Base-by-base conservation (phyloP, 2,113 vertebrate genomes). In the Etia nguti region DNA sequence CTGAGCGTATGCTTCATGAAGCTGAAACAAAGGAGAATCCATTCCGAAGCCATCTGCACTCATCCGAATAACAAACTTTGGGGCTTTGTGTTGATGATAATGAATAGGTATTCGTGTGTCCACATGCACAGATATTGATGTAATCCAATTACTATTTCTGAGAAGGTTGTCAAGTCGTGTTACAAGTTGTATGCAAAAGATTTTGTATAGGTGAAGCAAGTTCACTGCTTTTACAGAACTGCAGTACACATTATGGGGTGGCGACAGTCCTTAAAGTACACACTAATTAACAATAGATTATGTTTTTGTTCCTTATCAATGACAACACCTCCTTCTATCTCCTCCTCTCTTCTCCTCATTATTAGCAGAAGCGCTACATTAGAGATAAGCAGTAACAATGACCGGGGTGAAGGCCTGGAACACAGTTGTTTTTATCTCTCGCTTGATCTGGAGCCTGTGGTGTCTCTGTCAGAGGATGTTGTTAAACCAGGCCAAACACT, bases 401-500 rank as follows among this genome's bases (percentile, higher is more conserved):
- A 86, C 75, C 6, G 83, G 91, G 90, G 90, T 86, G 92, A 90
- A 93, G 93, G 90, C 88, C 93, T 91, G 94, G 92, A 89, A 94
- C 89, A 90, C 86, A 81, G 92, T 88, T 59, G 86, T 82, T 93
- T 90, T 94, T 96, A 96, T 97, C 96, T 96, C 88, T 90, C 85
- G 84, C 91, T 91, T 90, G 94, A 96, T 96, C 96, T 95, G 82
- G 93, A 93, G 92, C 87, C 91, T 89, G 92, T 91, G 91, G 94
- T 93, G 95, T 94, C 95, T 94, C 93, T 94, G 86, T 91, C 92
- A 95, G 95, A 96, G 95, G 96, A 96, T 96, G 96, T 96, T 96
- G 95, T 96, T 96, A 95, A 96, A 96, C 93, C 92, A 95, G 95
- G 91, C 94, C 94, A 97, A 96, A 96, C 95, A 96, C 92, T 96